A percentile compares a stretch with the other conserved stretches of the same genome.
phyloP scores from a whole-genome alignment of 2,888 invertebrate genomes.

The Argynnis bischoffii region DNA sequence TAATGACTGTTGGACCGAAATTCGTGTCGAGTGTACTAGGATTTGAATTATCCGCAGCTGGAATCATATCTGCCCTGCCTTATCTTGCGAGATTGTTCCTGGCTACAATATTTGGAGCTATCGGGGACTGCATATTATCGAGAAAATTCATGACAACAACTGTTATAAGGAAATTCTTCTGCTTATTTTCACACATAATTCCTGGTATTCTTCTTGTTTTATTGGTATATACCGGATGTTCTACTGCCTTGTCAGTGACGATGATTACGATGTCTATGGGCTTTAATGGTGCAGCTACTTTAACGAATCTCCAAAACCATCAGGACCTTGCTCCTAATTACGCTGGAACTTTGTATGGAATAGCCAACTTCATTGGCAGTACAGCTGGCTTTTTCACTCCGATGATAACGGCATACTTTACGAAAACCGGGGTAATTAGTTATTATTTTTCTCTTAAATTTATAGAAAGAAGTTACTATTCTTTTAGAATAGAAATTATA shows the following conservation, averaged over 20 bases:
- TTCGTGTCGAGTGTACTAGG: constrained; percentile 88
- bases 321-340: constrained; percentile 91
- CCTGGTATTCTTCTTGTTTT: constrained; percentile 78
- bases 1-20: constrained; percentile 89
- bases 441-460: too few relatives aligned
- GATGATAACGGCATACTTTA: constrained; percentile 86
- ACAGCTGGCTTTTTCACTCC: constrained; percentile 89
- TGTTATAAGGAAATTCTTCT: constrained; percentile 84
- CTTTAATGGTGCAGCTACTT: constrained; percentile 84
- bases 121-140: constrained; percentile 84
- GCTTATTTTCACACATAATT: constrained; percentile 83
- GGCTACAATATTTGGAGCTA: constrained; percentile 87
- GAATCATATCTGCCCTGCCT: constrained; percentile 86
- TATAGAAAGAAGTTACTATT: too few relatives aligned
- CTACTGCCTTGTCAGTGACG: constrained; percentile 83
- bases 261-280: constrained; percentile 86
- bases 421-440: constrained; percentile 71
- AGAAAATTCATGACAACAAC: constrained; percentile 70
- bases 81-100: constrained; percentile 86
- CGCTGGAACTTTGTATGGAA: constrained; percentile 89
- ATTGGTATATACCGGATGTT: constrained; percentile 84
- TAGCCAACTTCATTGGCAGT: constrained; percentile 88
- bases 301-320: constrained; percentile 84
- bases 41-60: constrained; percentile 87
- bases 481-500: too few relatives aligned